Base-by-base conservation (phyloP, 2,888 invertebrate genomes). In the Agelastica alni region DNA sequence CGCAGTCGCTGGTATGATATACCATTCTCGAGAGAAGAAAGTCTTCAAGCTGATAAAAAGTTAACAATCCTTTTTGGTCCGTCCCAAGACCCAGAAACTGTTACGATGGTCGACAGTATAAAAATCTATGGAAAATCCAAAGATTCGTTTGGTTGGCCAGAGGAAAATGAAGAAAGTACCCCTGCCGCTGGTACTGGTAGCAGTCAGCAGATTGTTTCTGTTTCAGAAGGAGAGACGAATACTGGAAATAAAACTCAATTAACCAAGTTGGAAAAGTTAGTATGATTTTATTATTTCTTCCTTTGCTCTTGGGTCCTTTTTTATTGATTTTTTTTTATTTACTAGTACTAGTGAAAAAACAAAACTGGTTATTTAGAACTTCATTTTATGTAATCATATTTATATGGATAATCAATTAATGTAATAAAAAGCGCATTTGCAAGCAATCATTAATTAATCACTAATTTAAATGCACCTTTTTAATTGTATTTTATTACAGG, bases 71-170 rank as follows among this genome's bases (percentile, higher is more conserved):
- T 83, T 31, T 93, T 94, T 71, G 91, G 92, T 39, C 87, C 91
- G 3, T 92, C 93, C 0, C 88, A 89, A 75, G 93, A 94, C 77
- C 85, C 91, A 4, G 88, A 93, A 70, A 89, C 90, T 34, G 89
- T 96, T 3, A 93, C 91, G 1, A 91, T 96, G 87, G 85, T 98
- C 0, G 96, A 98, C 75, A 93, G 92, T 39, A 87, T 97, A 14
- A 96, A 96, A 81, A 51, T 69, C 69, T 96, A 96, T 73, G 95
- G 95, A 1, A 96, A 95, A 78, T 91, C 93, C 1, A 97, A 97
- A 76, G 96, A 96, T 72, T 83, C 89, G 1, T 96, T 97, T 71
- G 96, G 96, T 32, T 97, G 96, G 97, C 96, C 96, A 0, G 96
- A 97, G 73, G 96, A 97, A 70, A 86, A 84, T 5, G 96, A 96